A percentile compares a stretch with the other conserved stretches of the same genome.
phyloP scores from a whole-genome alignment of 2,888 invertebrate species.

The Noctua fimbriata region DNA sequence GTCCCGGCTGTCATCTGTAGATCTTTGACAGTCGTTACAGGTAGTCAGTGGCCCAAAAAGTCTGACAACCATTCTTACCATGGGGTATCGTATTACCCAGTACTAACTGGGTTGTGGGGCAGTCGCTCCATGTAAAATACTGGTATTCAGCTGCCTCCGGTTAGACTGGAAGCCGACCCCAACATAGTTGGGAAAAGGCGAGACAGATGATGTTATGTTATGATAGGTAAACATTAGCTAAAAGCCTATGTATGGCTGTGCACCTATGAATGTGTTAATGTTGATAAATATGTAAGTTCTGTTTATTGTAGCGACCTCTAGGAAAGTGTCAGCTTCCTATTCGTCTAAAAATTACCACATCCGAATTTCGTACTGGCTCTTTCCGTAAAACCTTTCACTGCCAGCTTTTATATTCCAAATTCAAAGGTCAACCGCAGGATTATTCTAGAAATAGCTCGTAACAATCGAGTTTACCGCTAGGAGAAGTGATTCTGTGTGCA shows the following conservation, averaged over 20 bases:
- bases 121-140: no score
- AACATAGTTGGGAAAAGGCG: no score
- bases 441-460: constrained; percentile 70
- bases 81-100: no score
- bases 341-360: neutral
- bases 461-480: constrained; percentile 72
- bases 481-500: constrained; percentile 73
- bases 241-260: neutral
- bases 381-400: neutral
- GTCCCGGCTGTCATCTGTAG: no score
- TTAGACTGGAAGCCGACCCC: no score
- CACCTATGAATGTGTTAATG: neutral
- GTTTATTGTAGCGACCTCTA: neutral
- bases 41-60: no score
- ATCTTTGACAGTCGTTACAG: no score
- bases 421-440: constrained; percentile 60
- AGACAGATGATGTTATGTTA: no score
- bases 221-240: neutral
- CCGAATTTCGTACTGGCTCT: neutral
- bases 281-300: neutral
- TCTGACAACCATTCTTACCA: no score
- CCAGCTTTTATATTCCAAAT: constrained; percentile 40
- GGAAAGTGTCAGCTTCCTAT: no score
- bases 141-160: no score
- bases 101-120: no score